Percentiles rank a stretch among this genome's conserved stretches.
These are phyloP conservation scores for Trichonephila inaurata DNA, from an alignment of 1,140 invertebrate genomes.

Conservation along the genomic window DNA sequence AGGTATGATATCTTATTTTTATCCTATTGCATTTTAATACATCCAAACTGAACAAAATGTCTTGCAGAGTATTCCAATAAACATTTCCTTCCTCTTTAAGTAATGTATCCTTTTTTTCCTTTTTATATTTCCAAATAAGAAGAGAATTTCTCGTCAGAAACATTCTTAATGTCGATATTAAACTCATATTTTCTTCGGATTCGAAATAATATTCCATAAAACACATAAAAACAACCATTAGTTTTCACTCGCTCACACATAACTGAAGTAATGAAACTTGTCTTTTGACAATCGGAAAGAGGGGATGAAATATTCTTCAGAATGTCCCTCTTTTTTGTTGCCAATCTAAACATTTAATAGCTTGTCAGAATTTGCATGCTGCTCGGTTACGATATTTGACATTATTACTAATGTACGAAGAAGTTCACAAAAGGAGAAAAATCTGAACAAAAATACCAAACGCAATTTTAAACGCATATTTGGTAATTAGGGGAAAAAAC, in stretches of 20 bases:
- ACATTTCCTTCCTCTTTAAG: conserved; percentile 13
- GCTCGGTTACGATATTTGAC: conserved; percentile 16
- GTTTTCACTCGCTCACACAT: not conserved
- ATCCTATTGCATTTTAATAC: not conserved
- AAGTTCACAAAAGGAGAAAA: not conserved
- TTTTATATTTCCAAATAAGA: not conserved
- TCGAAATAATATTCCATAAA: conserved; percentile 16
- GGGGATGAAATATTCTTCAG: not conserved
- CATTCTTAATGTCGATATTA: conserved; percentile 19
- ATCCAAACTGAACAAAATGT: not conserved
- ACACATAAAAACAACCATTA: conserved; percentile 47
- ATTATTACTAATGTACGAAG: conserved; percentile 20
- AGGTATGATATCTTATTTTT: not conserved
- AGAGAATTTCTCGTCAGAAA: conserved; percentile 1
- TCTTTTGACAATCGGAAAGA: conserved; percentile 21
- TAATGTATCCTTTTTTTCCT: not conserved
- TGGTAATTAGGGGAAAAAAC: conserved; percentile 30
- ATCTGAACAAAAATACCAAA: not conserved
- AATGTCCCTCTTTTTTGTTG: not conserved
- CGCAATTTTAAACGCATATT: conserved; percentile 36
- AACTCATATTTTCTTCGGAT: conserved; percentile 22
- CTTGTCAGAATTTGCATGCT: not conserved
- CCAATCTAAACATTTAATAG: conserved; percentile 1
- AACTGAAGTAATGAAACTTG: conserved; percentile 10
- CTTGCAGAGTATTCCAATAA: not conserved